Evolutionary conservation across 1,140 invertebrate species (phyloP).

Genomic region (Plectus sambesii): DNA sequence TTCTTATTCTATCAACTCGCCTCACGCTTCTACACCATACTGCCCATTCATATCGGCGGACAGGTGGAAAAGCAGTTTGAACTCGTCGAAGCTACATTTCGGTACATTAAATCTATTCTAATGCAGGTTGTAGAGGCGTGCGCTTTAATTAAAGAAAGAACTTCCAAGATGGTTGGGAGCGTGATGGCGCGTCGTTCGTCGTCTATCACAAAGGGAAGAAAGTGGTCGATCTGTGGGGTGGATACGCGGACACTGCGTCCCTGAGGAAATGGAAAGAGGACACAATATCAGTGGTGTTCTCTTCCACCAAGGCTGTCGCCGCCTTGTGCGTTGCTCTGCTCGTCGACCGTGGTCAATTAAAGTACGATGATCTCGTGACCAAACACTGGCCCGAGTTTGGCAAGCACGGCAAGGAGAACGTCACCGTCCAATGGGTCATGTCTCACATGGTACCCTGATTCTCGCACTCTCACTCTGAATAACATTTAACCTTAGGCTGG

Average conservation of each 20-base stretch:
- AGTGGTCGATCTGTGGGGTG: constrained; percentile 48
- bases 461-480: constrained; percentile 2
- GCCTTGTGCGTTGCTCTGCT: constrained; percentile 44
- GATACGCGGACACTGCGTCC: constrained; percentile 43
- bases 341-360: constrained; percentile 43
- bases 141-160: too few species aligned
- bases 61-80: too few species aligned
- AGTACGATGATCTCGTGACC: constrained; percentile 44
- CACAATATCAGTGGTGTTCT: constrained; percentile 30
- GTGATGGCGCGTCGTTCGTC: constrained; percentile 44
- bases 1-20: too few species aligned
- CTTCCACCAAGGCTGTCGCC: constrained; percentile 36
- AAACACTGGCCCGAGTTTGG: constrained; percentile 50
- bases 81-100: too few species aligned
- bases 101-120: too few species aligned
- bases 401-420: constrained; percentile 45
- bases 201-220: constrained; percentile 32
- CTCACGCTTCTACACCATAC: too few species aligned
- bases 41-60: too few species aligned
- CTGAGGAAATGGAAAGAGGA: constrained; percentile 26
- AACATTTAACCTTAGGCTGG: constrained; percentile 22
- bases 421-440: constrained; percentile 47
- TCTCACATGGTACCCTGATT: constrained; percentile 44
- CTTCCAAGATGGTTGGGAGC: constrained; percentile 31
- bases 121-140: too few species aligned